Base-by-base conservation (phyloP, 1,140 invertebrate species). In the Conus ventricosus region DNA sequence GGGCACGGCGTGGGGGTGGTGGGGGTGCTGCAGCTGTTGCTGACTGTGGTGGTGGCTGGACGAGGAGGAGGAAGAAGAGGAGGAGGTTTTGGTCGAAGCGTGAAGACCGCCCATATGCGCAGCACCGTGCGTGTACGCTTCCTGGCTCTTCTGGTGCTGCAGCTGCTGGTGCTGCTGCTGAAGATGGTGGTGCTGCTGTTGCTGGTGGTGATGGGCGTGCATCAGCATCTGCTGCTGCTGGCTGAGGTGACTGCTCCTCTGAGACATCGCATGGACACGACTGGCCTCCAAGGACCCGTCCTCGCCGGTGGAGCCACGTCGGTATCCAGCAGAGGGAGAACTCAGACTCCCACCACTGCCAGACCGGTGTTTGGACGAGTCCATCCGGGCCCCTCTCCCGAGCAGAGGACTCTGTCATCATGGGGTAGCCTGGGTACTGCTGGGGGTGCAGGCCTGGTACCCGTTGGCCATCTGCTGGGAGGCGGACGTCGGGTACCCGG, bases 191-290 rank as follows among this genome's bases (percentile, higher is more conserved):
- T 53, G 51, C 6, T 85, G 84, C 23, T 71, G 84, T 5, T 75
- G 39, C 23, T 75, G 84, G 39, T 85, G 84, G 13, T 60, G 55
- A 17, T 71, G 84, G 8, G 8, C 13, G 54, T 87, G 85, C 85
- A 87, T 87, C 85, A 87, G n/a, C 71, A 87, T 57, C 17, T 87
- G 71, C 54, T 87, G 84, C 27, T 86, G 85, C 39, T 55, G 71
- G 20, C 85, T 76, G 75, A 55, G 51, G 54, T 75, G 39, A 15
- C 63, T 51, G 55, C 83, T 53, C 20, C 63, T 63, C 80, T 51
- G 39, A 55, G 39, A 55, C n/a, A 39, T 25, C 27, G 17, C 84
- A 10, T 39, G 8, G 11, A 23, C 63, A 1, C 84, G 57, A 23
- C 39, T 25, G 20, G 8, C 84, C n/a, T 60, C 60, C 39, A 71